phyloP scores from a whole-genome alignment of 2,797 vertebrate species.

The Lithobates sylvaticus region DNA sequence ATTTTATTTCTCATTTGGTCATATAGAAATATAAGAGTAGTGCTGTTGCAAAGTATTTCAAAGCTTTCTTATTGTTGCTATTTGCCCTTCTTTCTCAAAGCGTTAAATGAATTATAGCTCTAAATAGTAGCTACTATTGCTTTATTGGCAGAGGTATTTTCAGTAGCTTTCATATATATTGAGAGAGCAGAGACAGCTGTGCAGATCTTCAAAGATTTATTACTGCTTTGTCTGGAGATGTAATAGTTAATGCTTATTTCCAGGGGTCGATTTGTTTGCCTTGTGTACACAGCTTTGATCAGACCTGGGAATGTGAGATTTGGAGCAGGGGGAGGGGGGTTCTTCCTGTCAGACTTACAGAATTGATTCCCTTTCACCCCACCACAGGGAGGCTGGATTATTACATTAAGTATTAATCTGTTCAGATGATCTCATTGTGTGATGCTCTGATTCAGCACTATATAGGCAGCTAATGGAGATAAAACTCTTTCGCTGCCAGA shows the following conservation, averaged over 20 bases:
- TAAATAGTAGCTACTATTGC: background rate
- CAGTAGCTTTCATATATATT: background rate
- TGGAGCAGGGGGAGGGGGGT: slow-evolving; percentile 1
- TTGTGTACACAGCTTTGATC: slow-evolving; percentile 53
- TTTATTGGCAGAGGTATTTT: background rate
- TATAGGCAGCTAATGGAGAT: slow-evolving; percentile 54
- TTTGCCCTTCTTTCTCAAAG: no score
- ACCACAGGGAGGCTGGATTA: slow-evolving; percentile 55
- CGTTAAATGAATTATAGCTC: no score
- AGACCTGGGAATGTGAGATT: slow-evolving; percentile 49
- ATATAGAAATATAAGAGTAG: no score
- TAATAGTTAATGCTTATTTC: slow-evolving; percentile 43
- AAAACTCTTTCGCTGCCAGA: slow-evolving; percentile 51
- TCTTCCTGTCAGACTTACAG: slow-evolving; percentile 57
- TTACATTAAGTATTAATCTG: slow-evolving; percentile 64
- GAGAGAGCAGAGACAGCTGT: background rate
- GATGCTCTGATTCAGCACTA: slow-evolving; percentile 60
- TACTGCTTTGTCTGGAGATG: background rate
- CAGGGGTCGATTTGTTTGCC: slow-evolving; percentile 54
- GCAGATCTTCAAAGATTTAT: background rate
- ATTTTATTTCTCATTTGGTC: no score
- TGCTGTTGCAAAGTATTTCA: no score
- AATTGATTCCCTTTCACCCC: slow-evolving; percentile 53
- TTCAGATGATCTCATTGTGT: slow-evolving; percentile 59
- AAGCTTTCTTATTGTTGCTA: no score